Conservation (phyloP, 2,888 invertebrate species). For the Microctonus aethiopoides region DNA sequence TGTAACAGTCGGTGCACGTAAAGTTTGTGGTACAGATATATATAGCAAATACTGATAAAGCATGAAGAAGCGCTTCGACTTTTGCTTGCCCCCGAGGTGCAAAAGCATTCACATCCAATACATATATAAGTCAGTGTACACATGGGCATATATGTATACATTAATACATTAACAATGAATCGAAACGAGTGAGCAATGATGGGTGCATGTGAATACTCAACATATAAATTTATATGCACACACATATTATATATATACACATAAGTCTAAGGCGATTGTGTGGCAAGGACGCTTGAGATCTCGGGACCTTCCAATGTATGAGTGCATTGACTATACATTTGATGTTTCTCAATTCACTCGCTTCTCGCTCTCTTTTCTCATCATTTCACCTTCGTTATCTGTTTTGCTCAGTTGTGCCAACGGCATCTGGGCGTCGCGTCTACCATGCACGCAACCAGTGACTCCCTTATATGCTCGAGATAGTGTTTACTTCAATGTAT, state of each 20-base stretch:
- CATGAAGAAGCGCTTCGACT: neutral
- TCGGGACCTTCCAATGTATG: too few species aligned
- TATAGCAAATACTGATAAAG: slow-evolving; percentile 12
- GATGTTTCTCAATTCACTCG: neutral
- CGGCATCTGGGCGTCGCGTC: slow-evolving; percentile 16
- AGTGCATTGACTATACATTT: slow-evolving; percentile 15
- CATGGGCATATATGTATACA: neutral
- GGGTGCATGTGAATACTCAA: neutral
- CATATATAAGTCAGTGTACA: neutral
- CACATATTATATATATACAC: neutral
- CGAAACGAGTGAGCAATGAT: neutral
- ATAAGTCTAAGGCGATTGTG: neutral
- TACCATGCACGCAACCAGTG: slow-evolving; percentile 27
- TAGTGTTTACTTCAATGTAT: neutral
- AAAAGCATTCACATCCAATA: neutral
- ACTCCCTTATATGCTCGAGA: slow-evolving; percentile 33
- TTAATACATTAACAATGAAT: neutral
- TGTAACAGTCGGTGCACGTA: slow-evolving; percentile 21
- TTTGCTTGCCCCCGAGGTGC: slow-evolving; percentile 6
- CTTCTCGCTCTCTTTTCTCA: neutral
- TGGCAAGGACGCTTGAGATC: neutral
- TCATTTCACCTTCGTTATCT: slow-evolving; percentile 13
- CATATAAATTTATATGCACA: neutral
- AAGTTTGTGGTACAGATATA: slow-evolving; percentile 11
- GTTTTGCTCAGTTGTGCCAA: slow-evolving; percentile 11